Base-by-base conservation (phyloP, 2,113 vertebrate species). In the Progne subis region DNA sequence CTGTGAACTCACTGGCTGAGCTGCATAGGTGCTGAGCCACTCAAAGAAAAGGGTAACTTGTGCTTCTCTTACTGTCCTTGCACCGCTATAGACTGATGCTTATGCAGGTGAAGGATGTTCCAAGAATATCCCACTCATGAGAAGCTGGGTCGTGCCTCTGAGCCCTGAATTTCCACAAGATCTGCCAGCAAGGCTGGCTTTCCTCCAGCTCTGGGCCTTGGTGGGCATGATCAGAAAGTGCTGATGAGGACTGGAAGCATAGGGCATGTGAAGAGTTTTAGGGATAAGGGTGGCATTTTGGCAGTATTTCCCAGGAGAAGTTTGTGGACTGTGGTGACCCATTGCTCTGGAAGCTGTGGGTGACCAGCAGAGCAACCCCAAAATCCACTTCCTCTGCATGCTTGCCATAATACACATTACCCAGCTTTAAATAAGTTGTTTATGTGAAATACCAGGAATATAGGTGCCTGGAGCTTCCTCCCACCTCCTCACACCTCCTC, bases 381-480 rank as follows among this genome's bases (percentile, higher is more conserved):
- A 13, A 83, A 80, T 77, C n/a, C 26, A 1, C 50, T 65, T 55
- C 59, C 88, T 59, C 28, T 80, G 19, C 55, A 49, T 61, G 43
- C 34, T 85, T 3, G 3, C 77, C 43, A 5, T 39, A 12, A 28
- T 78, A 63, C 11, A 5, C 1, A 0, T 88, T 93, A 50, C 43
- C 28, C 61, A 61, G 53, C 87, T 82, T 90, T 95, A 80, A 95
- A 80, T 82, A 94, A 88, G 46, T 86, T 90, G 82, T 92, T 94
- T 74, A 12, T 55, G 32, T 85, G 91, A 88, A 63, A 63, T 90
- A 85, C 25, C 72, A 60, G 46, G 61, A 77, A 50, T 77, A 53
- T 68, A 88, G 91, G 92, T 97, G 91, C 82, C 72, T 70, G 86
- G 78, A 89, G 74, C 67, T 75, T 82, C 93, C 70, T 95, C 91